phyloP scores from a whole-genome alignment of 1,140 invertebrate species.

The Leucophenga varia region DNA sequence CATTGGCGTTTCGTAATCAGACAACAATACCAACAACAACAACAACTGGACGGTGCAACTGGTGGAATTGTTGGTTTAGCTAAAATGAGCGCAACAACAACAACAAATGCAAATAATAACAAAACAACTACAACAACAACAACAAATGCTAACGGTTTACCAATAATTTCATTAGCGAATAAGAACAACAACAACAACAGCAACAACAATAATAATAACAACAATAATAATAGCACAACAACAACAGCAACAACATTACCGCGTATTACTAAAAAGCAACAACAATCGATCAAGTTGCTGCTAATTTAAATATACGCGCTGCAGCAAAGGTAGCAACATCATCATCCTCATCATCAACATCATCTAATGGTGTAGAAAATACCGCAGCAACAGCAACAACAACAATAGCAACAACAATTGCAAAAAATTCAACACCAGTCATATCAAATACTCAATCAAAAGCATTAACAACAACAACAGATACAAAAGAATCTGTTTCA shows the following conservation, averaged over 20 bases:
- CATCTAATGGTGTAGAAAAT: no score
- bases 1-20: constrained; percentile 52
- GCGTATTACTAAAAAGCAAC: constrained; percentile 38
- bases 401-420: no score
- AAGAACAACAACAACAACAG: constrained; percentile 1
- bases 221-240: constrained; percentile 8
- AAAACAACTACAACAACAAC: constrained; percentile 2
- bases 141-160: neutral
- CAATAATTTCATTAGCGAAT: constrained; percentile 16
- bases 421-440: no score
- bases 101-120: constrained; percentile 39
- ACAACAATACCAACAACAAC: constrained; percentile 4
- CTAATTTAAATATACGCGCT: constrained; percentile 49
- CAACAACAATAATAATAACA: constrained; percentile 6
- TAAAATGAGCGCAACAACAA: neutral
- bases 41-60: no score
- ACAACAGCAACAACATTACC: constrained; percentile 27
- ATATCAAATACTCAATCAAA: no score
- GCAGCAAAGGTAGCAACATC: constrained; percentile 44
- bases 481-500: no score
- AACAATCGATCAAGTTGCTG: constrained; percentile 52
- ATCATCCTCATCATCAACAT: no score
- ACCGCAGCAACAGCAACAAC: no score
- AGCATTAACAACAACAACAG: neutral
- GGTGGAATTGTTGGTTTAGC: no score